phyloP scores from a whole-genome alignment of 1,140 invertebrate species.

The Lycorma delicatula region DNA sequence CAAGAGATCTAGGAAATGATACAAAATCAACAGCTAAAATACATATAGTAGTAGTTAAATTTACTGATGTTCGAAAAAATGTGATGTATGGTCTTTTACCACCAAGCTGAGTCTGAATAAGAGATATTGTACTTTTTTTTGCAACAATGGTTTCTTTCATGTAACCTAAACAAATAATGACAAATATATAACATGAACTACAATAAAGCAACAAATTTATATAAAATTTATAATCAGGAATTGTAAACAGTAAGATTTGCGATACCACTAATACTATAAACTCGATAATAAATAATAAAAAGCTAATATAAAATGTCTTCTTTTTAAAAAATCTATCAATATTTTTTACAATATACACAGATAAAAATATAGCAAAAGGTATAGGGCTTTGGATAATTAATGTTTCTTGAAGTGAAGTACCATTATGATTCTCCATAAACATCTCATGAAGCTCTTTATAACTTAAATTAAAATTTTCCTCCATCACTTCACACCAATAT shows the following conservation, averaged over 20 bases:
- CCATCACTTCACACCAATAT: too few relatives aligned
- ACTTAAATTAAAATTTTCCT: too few relatives aligned
- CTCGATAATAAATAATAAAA: not conserved
- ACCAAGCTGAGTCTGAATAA: not conserved
- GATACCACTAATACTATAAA: not conserved
- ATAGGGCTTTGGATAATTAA: not conserved
- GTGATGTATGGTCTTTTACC: constrained; percentile 48
- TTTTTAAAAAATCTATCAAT: too few relatives aligned
- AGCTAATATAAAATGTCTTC: too few relatives aligned
- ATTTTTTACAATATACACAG: too few relatives aligned
- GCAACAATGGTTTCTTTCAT: not conserved
- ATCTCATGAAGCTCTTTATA: not conserved
- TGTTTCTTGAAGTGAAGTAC: not conserved
- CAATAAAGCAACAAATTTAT: not conserved
- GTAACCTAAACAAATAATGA: not conserved
- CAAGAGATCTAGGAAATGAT: constrained; percentile 72
- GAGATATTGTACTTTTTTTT: not conserved
- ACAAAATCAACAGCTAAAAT: constrained; percentile 91
- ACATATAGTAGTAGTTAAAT: constrained; percentile 65
- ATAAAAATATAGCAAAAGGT: not conserved
- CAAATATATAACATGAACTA: not conserved
- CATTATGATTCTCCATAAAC: not conserved
- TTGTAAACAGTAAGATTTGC: not conserved
- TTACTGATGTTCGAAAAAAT: constrained; percentile 57
- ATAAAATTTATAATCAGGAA: not conserved